These are phyloP conservation scores for Polyommatus iphigenia DNA, from an alignment of 2,888 invertebrate species.

Conservation along the genomic window DNA sequence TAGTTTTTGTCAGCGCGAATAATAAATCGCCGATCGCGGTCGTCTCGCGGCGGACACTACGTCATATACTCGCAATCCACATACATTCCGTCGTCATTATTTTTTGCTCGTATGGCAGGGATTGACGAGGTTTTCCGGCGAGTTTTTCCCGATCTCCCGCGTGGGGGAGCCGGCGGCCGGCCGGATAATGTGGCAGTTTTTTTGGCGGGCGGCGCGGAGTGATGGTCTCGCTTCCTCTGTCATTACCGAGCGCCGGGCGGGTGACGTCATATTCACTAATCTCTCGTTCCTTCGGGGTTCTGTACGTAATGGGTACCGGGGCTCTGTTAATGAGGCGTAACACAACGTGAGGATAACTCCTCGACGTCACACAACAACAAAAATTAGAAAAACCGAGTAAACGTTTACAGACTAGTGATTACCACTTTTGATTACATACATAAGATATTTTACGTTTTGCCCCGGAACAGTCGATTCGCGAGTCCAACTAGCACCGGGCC, in stretches of 20 bases:
- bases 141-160: constrained; percentile 33
- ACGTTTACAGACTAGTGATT: too few relatives aligned
- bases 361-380: too few relatives aligned
- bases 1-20: neutral
- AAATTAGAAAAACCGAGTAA: too few relatives aligned
- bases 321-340: neutral
- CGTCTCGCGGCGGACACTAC: neutral
- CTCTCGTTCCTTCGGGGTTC: neutral
- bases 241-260: constrained; percentile 4
- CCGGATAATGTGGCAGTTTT: constrained; percentile 10
- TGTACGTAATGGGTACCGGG: neutral
- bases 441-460: too few relatives aligned
- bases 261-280: constrained; percentile 10
- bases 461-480: neutral
- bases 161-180: neutral
- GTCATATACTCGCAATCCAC: neutral
- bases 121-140: constrained; percentile 32
- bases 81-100: neutral
- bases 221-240: constrained; percentile 7
- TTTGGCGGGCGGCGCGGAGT: neutral
- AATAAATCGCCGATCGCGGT: neutral
- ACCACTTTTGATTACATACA: too few relatives aligned
- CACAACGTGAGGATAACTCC: neutral
- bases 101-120: neutral
- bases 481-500: neutral